These are phyloP conservation scores for Piezodorus guildinii DNA, from an alignment of 1,140 invertebrate genomes.

Conservation along the genomic window DNA sequence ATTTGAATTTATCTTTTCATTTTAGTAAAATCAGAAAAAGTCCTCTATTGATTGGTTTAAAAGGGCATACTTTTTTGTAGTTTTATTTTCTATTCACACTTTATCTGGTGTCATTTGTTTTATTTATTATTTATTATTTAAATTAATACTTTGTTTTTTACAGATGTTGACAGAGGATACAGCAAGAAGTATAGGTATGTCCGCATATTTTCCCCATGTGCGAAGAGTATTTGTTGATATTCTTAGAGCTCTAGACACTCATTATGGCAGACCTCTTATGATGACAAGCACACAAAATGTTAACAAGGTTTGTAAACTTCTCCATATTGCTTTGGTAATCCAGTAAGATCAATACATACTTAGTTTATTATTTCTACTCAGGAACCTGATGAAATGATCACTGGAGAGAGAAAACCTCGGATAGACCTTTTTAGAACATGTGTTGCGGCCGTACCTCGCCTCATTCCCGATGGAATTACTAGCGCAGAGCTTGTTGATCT, in stretches of 20 bases:
- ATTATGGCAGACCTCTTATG: constrained; percentile 90
- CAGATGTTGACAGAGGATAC: constrained; percentile 88
- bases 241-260: constrained; percentile 83
- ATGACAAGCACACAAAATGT: constrained; percentile 92
- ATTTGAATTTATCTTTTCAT: too few relatives aligned
- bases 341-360: not conserved
- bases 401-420: constrained; percentile 93
- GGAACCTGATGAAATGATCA: constrained; percentile 90
- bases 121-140: not conserved
- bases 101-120: too few relatives aligned
- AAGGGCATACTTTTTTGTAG: too few relatives aligned
- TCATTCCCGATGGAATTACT: constrained; percentile 96
- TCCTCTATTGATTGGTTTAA: too few relatives aligned
- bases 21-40: too few relatives aligned
- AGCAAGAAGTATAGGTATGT: constrained; percentile 90
- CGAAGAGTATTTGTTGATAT: constrained; percentile 93
- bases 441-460: constrained; percentile 91
- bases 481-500: constrained; percentile 87
- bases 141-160: constrained; percentile 19
- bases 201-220: constrained; percentile 90
- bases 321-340: too few relatives aligned
- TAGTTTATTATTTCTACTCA: constrained; percentile 3
- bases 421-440: constrained; percentile 97
- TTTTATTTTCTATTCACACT: too few relatives aligned
- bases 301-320: constrained; percentile 53